Evolutionary conservation across 1,140 invertebrate species (phyloP), one percentile per base, ranked within the genome.

Genomic region (Bombyx mandarina): DNA sequence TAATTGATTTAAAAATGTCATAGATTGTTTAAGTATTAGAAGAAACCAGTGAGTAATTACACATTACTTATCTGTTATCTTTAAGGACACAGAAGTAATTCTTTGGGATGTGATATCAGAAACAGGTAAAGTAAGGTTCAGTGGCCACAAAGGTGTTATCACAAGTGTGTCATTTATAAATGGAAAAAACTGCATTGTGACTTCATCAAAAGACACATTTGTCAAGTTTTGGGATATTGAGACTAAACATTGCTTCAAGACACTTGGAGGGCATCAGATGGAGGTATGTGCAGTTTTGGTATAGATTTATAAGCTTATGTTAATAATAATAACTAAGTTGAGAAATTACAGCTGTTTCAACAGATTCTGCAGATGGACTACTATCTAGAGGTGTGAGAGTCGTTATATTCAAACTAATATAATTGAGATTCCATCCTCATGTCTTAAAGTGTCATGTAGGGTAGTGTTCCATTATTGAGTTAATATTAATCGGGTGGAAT

Each of bases 221-320:
- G 91, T 99, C 0, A 99, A 99, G 79, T 98, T 99, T 79, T 99
- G 98, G 98, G 96, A 99, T 89, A 86, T 99, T 56, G 93, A 95
- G 62, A 98, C 95, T 26, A 94, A 98, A 71, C 95, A 97, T 75
- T 99, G 98, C 83, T 99, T 99, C 71, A 95, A 96, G 81, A 99
- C 98, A 7, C 87, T 99, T 18, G 91, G 93, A 50, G 93, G 93
- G 56, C 93, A 95, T 86, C 90, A 91, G 75, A 92, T 93, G 61
- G 94, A 95, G 87, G 93, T 93, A 74, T 57, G 56, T 54, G 44
- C 12, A 12, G 7, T 18, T 54, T 18, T 35, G 51, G 35, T 3
- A 52, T 42, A 6, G 2, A 52, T 43, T 52, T 3, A 3, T 2
- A 35, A 35, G 4, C 26, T 2, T 35, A 35, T 35, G 26, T 35